Evolutionary conservation across 2,888 invertebrate genomes (phyloP), one percentile per base, ranked within the genome.

Genomic region (Phorcus lineatus): DNA sequence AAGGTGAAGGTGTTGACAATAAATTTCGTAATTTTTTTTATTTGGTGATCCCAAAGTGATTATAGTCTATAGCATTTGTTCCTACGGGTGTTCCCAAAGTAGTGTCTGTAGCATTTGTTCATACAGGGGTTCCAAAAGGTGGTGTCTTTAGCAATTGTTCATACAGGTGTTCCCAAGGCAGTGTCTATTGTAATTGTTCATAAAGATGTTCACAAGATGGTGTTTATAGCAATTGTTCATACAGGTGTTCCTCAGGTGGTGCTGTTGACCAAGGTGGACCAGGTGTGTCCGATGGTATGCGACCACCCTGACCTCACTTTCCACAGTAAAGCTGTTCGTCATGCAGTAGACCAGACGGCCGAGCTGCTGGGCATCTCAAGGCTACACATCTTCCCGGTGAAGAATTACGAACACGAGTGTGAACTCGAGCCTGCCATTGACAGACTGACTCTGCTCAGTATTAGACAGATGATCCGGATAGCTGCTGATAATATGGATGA

Each of bases 241-340:
- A n/a, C 47, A 81, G 81, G 47, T 19, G 55, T 81, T 24, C 78
- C 76, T 11, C 83, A 83, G 52, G 84, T 83, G 0, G 62, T 85
- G 28, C 74, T 86, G 22, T 75, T 86, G 54, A 86, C 87, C 13
- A 86, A 87, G 55, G 54, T 87, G 2, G 87, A 86, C 77, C 80
- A 82, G 52, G 77, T 84, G 0, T 83, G 83, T 78, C 75, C 62
- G n/a, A 55, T 77, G 17, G 82, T 84, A 4, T 74, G 80, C 16
- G 75, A 83, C 11, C 80, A 86, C 47, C 36, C 81, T 6, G 67
- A 81, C 7, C 24, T 31, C 7, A 74, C 79, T 40, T 82, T 82
- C 55, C 40, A 77, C 31, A 85, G 81, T 36, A 3, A 17, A 0
- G 77, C 74, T 16, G 79, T 85, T 6, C 36, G 53, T 36, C 74